Conservation (phyloP, 2,797 vertebrate genomes). For the Chrysocyon brachyurus region DNA sequence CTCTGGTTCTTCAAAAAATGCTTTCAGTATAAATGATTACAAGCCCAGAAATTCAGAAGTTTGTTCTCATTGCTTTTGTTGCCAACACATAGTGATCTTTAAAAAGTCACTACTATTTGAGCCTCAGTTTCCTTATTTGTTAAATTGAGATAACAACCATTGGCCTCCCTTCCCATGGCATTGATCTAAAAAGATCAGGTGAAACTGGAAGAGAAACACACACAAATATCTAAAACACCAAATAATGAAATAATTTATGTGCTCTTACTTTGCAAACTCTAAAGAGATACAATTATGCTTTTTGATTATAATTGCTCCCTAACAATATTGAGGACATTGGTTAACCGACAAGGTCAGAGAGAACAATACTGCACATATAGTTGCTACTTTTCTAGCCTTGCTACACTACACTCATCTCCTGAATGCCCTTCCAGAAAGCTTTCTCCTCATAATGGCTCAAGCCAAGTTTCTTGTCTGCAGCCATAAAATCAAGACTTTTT, state of each 20-base stretch:
- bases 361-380: not conserved
- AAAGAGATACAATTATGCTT: not conserved
- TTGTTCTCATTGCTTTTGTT: not conserved
- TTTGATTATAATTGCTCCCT: not conserved
- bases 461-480: not conserved
- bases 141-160: not conserved
- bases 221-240: not conserved
- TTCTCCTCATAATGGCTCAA: not conserved
- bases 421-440: not conserved
- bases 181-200: not conserved
- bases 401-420: not conserved
- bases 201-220: constrained; percentile 1
- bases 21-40: constrained; percentile 16
- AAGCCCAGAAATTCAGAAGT: constrained; percentile 40
- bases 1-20: not conserved
- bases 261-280: not conserved
- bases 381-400: not conserved
- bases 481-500: not conserved
- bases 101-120: not conserved
- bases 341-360: not conserved
- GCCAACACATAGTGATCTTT: not conserved
- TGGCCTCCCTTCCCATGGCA: not conserved
- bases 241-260: not conserved
- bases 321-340: not conserved
- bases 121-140: not conserved